These are phyloP conservation scores for Hololepta plana DNA, from an alignment of 2,888 invertebrate species.

Conservation along the genomic window DNA sequence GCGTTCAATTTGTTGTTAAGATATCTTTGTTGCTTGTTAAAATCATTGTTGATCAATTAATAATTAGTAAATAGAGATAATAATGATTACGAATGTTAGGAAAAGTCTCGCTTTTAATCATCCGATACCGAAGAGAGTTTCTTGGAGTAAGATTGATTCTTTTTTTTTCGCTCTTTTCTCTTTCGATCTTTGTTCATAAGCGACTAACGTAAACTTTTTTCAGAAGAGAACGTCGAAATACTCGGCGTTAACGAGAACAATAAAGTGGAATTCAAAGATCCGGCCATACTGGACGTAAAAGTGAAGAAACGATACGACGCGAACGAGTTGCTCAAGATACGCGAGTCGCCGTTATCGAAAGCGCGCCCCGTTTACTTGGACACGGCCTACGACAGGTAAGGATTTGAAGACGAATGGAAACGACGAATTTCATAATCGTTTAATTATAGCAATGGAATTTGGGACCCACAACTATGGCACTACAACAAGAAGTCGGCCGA, in stretches of 20 bases:
- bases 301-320: constrained; percentile 37
- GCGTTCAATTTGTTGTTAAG: too few species aligned
- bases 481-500: constrained; percentile 37
- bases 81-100: too few species aligned
- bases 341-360: constrained; percentile 49
- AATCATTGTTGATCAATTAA: too few species aligned
- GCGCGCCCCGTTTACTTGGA: constrained; percentile 52
- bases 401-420: too few species aligned
- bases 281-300: constrained; percentile 36
- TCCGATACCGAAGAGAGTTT: too few species aligned
- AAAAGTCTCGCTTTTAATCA: too few species aligned
- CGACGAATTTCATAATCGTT: too few species aligned
- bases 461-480: constrained; percentile 36
- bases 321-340: constrained; percentile 53
- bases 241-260: constrained; percentile 30
- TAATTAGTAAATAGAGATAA: too few species aligned
- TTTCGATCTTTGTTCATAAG: background rate
- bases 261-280: constrained; percentile 28
- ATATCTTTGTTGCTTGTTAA: too few species aligned
- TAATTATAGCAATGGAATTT: constrained; percentile 28
- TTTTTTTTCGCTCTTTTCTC: too few species aligned
- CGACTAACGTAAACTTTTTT: background rate
- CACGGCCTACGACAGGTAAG: constrained; percentile 36
- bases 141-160: constrained; percentile 18
- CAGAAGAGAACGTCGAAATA: constrained; percentile 32